phyloP scores from a whole-genome alignment of 1,140 invertebrate species.

The Cydia fagiglandana region DNA sequence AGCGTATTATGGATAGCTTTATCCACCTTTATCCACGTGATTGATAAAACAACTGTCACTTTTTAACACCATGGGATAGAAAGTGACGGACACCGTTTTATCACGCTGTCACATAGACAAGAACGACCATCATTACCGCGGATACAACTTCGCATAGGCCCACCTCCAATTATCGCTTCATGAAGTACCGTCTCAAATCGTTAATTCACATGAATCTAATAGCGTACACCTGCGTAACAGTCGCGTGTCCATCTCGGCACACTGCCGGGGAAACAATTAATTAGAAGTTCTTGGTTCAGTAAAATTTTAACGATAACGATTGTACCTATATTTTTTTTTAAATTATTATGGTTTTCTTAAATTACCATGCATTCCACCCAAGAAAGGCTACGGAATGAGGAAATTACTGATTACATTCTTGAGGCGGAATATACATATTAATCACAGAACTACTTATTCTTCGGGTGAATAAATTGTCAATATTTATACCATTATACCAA shows the following conservation, averaged over 20 bases:
- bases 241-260: neutral
- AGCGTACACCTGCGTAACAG: neutral
- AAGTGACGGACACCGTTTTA: no score
- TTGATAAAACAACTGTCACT: no score
- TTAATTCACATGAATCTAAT: neutral
- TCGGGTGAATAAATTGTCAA: no score
- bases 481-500: no score
- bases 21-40: no score
- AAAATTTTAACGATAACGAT: neutral
- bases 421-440: no score
- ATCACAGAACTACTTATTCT: no score
- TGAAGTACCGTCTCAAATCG: neutral
- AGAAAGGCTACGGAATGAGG: neutral
- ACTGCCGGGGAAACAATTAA: neutral
- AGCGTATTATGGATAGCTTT: no score
- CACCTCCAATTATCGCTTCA: neutral
- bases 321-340: neutral
- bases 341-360: neutral
- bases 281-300: neutral
- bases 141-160: neutral
- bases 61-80: no score
- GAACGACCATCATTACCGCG: no score
- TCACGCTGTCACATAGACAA: no score
- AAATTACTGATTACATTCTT: neutral
- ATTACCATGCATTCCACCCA: neutral